phyloP scores from a whole-genome alignment of 2,797 vertebrate species.

The Antennarius maculatus region DNA sequence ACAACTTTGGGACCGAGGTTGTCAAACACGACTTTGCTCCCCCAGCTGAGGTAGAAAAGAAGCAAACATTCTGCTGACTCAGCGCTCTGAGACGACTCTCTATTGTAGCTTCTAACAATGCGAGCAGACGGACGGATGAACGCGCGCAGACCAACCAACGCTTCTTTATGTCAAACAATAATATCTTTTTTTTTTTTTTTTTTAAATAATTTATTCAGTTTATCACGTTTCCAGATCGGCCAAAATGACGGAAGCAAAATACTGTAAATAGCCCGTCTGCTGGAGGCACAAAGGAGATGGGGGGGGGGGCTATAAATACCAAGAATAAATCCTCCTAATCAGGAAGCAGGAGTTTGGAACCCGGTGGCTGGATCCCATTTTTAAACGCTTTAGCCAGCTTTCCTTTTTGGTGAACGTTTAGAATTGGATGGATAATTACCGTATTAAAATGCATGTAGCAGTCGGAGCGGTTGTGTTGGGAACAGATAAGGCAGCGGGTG shows the following conservation, averaged over 20 bases:
- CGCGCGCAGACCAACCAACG: constrained; percentile 4
- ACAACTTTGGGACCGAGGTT: constrained; percentile 56
- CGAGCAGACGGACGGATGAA: constrained; percentile 11
- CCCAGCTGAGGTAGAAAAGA: constrained; percentile 18
- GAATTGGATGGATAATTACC: constrained; percentile 77
- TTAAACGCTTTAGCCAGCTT: constrained; percentile 68
- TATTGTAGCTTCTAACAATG: constrained; percentile 39
- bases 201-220: constrained; percentile 30
- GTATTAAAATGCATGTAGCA: constrained; percentile 80
- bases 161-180: constrained; percentile 27
- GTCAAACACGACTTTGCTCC: constrained; percentile 48
- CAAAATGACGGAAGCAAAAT: constrained; percentile 55
- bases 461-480: constrained; percentile 68
- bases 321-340: constrained; percentile 67
- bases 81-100: constrained; percentile 41
- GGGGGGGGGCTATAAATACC: constrained; percentile 62
- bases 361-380: constrained; percentile 70
- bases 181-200: constrained; percentile 27
- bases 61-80: constrained; percentile 54
- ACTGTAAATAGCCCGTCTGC: constrained; percentile 63
- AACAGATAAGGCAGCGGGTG: constrained; percentile 73
- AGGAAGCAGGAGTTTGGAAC: constrained; percentile 55
- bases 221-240: constrained; percentile 55
- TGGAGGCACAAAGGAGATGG: constrained; percentile 60
- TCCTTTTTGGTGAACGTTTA: constrained; percentile 67